Evolutionary conservation across 2,888 invertebrate genomes (phyloP).

Genomic region (Prenolepis imparis): DNA sequence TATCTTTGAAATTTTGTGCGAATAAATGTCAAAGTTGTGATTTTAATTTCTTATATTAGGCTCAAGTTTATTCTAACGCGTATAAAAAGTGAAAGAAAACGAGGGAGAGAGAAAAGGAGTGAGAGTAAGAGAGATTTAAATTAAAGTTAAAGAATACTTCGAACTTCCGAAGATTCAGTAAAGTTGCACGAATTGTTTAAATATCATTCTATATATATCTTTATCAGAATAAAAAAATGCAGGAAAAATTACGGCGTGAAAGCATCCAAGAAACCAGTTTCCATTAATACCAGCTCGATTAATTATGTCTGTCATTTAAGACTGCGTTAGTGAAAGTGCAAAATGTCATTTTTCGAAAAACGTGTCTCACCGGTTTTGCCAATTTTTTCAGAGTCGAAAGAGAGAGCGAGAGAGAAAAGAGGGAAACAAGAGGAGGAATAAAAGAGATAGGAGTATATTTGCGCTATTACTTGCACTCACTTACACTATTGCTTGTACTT

Average conservation of each 20-base stretch:
- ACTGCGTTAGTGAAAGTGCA: constrained; percentile 32
- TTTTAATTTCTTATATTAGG: too few species aligned
- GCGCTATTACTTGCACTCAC: background rate
- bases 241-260: background rate
- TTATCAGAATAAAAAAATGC: background rate
- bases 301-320: background rate
- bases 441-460: background rate
- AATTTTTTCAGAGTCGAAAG: background rate
- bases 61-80: background rate
- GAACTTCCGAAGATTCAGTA: background rate
- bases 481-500: constrained; percentile 33
- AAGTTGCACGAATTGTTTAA: background rate
- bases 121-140: too few species aligned
- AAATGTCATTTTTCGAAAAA: constrained; percentile 34
- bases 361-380: background rate
- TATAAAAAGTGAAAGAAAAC: background rate
- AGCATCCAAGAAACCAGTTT: constrained; percentile 7
- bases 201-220: background rate
- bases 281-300: background rate
- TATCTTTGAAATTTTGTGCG: too few species aligned
- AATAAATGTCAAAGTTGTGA: too few species aligned
- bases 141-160: background rate
- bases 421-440: background rate
- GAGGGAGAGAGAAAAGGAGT: background rate
- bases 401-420: background rate